Evolutionary conservation across 2,888 invertebrate genomes (phyloP), one percentile per base, ranked within the genome.

Genomic region (Diaprepes abbreviatus): DNA sequence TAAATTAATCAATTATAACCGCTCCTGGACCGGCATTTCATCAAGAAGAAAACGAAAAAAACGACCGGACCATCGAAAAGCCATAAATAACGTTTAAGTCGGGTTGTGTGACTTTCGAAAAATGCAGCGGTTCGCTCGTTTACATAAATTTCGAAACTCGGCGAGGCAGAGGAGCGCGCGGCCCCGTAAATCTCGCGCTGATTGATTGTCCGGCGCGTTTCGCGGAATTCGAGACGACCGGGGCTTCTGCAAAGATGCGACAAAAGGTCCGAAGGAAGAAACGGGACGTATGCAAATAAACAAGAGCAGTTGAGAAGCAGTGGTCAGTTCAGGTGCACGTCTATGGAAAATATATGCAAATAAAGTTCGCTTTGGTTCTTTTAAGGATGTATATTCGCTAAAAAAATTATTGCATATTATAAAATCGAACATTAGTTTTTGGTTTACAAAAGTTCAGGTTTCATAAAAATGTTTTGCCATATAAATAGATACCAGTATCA

Each of bases 141-240:
- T 70, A 70, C 70, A 70, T 70, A 70, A 70, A 70, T 70, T 70
- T 70, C 66, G 55, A 38, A 60, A 65, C 58, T 19, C 35, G 58
- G 28, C 36, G 38, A 19, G 40, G 40, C 24, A 38, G 38, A 21
- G 21, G 9, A 31, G 24, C 19, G 55, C 58, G 48, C 31, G 54
- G 28, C 28, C 31, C 64, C 59, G 62, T 72, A 72, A 72, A 72
- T 72, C 69, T 67, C 35, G 10, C 21, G 7, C 64, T 68, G 72
- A 72, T 72, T 72, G 72, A 72, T 72, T 69, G 68, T 55, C 60
- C 48, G 59, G 55, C 65, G 69, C 59, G 28, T 31, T 72, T 72
- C 68, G 64, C 71, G 60, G 72, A 72, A 72, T 72, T 54, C 58
- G 33, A 19, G 14, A 21, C 35, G 33, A 33, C 21, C 45, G 21